Base-by-base conservation (phyloP, 1,140 invertebrate species). In the Leucophenga varia region DNA sequence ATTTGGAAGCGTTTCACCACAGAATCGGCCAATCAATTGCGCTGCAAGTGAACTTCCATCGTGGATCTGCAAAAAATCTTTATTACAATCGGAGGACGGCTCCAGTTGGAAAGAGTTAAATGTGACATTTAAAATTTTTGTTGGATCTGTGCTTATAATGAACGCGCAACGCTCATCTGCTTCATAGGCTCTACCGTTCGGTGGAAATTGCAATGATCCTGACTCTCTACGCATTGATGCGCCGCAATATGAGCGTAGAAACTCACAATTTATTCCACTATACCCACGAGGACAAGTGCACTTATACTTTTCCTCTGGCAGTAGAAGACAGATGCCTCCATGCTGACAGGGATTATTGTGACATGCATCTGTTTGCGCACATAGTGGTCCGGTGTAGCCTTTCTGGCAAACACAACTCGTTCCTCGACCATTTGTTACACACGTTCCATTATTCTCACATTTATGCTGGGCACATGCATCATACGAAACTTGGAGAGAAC, bases 121-220 rank as follows among this genome's bases (percentile, higher is more conserved):
- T 2, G 85, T 90, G 0, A 93, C 72, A 61, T 91, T 91, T 3
- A 94, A 70, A 19, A 92, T 85, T 73, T 84, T 81, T 2, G 80
- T 79, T 2, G 70, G 55, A 13, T 75, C 77, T 0, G 81, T 86
- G 44, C 79, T 70, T 42, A 97, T 86, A 1, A 85, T 78, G 87
- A 91, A 95, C 6, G 85, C 86, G 70, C 93, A 96, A 58, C 84
- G 87, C 5, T 84, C 68, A 51, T 85, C 82, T 3, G 64, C 34
- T 31, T 60, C 50, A 28, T 74, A 74, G 7, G 34, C 61, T 82
- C 76, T 41, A 55, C 86, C 86, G 14, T 21, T 41, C n/a, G 90
- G 47, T 4, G 69, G 69, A 12, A 43, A 67, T 8, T 39, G 49
- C 2, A 73, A 13, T 9, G 30, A 40, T 2, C 69, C 69, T 1